A percentile compares a stretch with the other conserved stretches of the same genome.
Conservation (phyloP, 2,113 vertebrate species). For the Orthonyx spaldingii region DNA sequence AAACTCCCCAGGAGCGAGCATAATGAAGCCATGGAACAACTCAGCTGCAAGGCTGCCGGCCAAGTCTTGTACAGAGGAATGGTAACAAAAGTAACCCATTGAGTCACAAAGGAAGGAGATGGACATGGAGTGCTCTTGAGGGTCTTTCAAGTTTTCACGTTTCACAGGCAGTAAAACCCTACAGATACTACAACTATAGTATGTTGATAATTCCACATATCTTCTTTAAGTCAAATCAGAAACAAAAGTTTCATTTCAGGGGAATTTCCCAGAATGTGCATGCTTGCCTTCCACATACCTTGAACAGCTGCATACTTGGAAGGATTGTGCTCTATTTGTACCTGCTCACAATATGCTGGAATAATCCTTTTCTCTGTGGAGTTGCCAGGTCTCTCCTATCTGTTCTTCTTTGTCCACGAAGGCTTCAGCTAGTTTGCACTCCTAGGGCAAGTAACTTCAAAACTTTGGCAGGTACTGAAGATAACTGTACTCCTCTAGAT, state of each 20-base stretch:
- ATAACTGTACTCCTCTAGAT: no score
- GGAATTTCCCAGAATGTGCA: background rate
- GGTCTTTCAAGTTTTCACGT: background rate
- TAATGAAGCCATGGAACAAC: background rate
- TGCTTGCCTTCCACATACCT: background rate
- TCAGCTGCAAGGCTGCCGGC: background rate
- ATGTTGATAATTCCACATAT: background rate
- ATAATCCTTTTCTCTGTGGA: background rate
- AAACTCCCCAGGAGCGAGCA: rapidly evolving
- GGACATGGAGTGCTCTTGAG: background rate
- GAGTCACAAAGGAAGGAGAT: background rate
- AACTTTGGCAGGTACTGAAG: background rate
- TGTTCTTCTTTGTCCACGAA: background rate
- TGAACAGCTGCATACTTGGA: background rate
- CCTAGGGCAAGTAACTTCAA: background rate
- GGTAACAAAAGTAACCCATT: background rate
- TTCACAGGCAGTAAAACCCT: background rate
- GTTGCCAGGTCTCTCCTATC: background rate
- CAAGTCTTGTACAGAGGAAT: rapidly evolving
- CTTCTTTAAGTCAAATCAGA: background rate
- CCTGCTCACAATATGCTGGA: background rate
- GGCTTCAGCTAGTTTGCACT: background rate
- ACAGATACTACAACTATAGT: background rate
- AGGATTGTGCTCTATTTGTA: background rate
- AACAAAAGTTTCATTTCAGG: background rate